Evolutionary conservation across 2,888 invertebrate species (phyloP).

Genomic region (Uloborus plumipes): DNA sequence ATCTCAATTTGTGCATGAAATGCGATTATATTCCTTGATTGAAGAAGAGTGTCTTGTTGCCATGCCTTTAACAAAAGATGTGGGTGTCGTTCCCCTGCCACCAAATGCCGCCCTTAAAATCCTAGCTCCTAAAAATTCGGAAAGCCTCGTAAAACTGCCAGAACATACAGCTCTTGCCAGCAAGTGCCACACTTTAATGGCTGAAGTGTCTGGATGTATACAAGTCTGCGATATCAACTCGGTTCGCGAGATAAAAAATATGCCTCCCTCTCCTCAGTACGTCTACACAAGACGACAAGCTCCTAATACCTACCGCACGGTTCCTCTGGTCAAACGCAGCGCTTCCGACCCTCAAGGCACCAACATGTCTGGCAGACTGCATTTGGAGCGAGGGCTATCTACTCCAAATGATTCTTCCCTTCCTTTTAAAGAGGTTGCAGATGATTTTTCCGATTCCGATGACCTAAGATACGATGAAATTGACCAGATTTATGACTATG

Average conservation of each 20-base stretch:
- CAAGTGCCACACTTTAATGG: slow-evolving; percentile 62
- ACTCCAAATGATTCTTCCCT: slow-evolving; percentile 39
- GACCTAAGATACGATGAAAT: slow-evolving; percentile 84
- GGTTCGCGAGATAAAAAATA: slow-evolving; percentile 60
- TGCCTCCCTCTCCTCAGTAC: slow-evolving; percentile 38
- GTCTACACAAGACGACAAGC: slow-evolving; percentile 25
- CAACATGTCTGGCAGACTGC: slow-evolving; percentile 31
- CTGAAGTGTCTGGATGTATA: slow-evolving; percentile 66
- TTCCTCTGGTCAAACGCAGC: slow-evolving; percentile 48
- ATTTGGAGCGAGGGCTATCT: slow-evolving; percentile 49
- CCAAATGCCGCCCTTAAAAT: slow-evolving; percentile 88
- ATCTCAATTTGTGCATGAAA: slow-evolving; percentile 81
- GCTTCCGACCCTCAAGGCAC: slow-evolving; percentile 58
- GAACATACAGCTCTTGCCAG: slow-evolving; percentile 66
- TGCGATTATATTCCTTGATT: slow-evolving; percentile 85
- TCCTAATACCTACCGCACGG: slow-evolving; percentile 24
- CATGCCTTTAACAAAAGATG: slow-evolving; percentile 84
- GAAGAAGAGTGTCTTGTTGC: slow-evolving; percentile 81
- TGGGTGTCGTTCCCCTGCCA: slow-evolving; percentile 81
- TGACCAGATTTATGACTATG: slow-evolving; percentile 96
- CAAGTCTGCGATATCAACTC: slow-evolving; percentile 66
- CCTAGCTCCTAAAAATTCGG: slow-evolving; percentile 80
- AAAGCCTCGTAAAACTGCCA: slow-evolving; percentile 60
- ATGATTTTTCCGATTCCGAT: slow-evolving; percentile 41
- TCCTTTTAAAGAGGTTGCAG: neutral